Conservation (phyloP, 2,113 vertebrate genomes). For the Ictalurus furcatus region DNA sequence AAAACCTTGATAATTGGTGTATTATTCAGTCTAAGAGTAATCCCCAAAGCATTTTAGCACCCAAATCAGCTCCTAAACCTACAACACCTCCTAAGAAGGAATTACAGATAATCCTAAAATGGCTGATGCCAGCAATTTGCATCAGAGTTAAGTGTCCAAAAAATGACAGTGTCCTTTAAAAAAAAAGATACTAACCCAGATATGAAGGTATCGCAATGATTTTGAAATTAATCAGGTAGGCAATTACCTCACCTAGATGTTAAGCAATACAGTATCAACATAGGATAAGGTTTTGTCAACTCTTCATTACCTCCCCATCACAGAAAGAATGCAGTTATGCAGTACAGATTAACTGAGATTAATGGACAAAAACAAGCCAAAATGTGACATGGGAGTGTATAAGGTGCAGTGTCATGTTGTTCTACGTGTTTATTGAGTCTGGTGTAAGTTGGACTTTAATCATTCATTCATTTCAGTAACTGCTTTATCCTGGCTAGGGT, state of each 20-base stretch:
- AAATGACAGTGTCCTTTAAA: neutral
- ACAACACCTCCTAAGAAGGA: neutral
- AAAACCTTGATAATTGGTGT: neutral
- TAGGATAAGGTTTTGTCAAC: neutral
- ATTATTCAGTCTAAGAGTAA: neutral
- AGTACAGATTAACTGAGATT: neutral
- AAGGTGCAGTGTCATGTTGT: neutral
- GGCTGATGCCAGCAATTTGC: neutral
- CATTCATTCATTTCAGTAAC: neutral
- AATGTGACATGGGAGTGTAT: neutral
- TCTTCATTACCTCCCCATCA: neutral
- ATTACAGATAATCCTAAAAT: constrained; percentile 16
- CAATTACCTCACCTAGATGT: neutral
- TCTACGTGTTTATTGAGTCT: neutral
- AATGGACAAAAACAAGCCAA: neutral
- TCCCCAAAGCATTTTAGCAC: neutral
- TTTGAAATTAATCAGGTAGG: neutral
- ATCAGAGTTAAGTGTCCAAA: neutral
- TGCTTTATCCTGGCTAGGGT: neutral
- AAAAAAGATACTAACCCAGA: too few relatives aligned
- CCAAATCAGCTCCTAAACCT: neutral
- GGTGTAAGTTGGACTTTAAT: neutral
- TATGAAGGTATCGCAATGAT: neutral
- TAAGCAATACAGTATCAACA: neutral
- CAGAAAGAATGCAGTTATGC: neutral